Base-by-base conservation (phyloP, 2,797 vertebrate genomes). In the Chromis chromis region DNA sequence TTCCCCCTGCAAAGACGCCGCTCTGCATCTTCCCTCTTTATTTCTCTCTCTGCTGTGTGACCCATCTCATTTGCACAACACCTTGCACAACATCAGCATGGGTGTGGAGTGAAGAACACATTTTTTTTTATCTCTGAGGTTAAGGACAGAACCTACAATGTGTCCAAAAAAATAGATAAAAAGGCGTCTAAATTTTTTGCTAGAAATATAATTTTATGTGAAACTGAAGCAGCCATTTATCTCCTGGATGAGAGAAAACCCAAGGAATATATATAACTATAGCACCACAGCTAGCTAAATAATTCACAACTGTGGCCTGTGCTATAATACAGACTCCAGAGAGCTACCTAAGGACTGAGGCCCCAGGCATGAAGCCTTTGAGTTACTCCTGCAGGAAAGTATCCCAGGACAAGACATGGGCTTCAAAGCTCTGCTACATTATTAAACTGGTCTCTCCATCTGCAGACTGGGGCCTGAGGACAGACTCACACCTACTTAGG, bases 371-470 rank as follows among this genome's bases (percentile, higher is more conserved):
- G 70, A 59, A 86, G 78, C 78, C 78, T 88, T 70, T 82, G 73
- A 84, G 88, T 81, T 78, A 72, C 80, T 85, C 80, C 73, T 77
- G 49, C 50, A 81, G 80, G 84, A 89, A 75, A 79, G 64, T 69
- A 84, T 78, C 22, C 49, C 57, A 53, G 73, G 68, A 88, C 83
- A 71, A 83, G 56, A 74, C 59, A 78, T 36, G 42, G 68, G 64
- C 83, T 86, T 91, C 86, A 88, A 89, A 89, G 84, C 71, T 49
- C 74, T 78, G 60, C 79, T 88, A 76, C 83, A 89, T 92, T 88
- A 93, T 93, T 91, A 89, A 91, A 90, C 65, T 36, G 17, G 54
- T 60, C 50, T 86, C 74, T 74, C 78, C 78, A 86, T 88, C 83
- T 88, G 87, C 79, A 90, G 69, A 78, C 61, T 33, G 48, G n/a